Evolutionary conservation across 2,888 invertebrate species (phyloP).

Genomic region (Pandemis corylana): DNA sequence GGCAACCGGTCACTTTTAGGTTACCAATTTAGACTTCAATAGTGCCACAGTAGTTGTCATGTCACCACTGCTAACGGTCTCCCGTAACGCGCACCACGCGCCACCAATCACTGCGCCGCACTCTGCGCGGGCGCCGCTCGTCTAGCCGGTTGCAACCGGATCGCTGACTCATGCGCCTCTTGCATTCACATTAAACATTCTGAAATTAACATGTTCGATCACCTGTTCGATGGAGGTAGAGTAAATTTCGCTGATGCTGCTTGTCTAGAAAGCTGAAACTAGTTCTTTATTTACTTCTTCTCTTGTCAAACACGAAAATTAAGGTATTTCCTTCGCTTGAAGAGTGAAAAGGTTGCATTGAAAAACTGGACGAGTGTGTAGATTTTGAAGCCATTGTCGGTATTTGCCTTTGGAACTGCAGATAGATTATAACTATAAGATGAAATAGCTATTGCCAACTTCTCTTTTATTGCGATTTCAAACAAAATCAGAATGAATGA

Average conservation of each 20-base stretch:
- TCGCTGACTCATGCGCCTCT: conserved; percentile 59
- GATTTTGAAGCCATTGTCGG: background rate
- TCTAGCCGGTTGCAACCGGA: conserved; percentile 65
- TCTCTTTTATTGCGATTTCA: background rate
- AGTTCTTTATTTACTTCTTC: background rate
- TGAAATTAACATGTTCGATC: background rate
- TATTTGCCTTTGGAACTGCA: background rate
- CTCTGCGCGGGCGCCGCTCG: conserved; percentile 58
- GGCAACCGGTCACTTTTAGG: too few relatives aligned
- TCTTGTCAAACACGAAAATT: background rate
- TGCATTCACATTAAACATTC: conserved; percentile 4
- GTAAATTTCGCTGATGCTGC: background rate
- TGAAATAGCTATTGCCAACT: background rate
- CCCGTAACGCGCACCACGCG: conserved; percentile 26
- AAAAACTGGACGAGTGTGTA: background rate
- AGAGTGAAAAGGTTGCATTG: background rate
- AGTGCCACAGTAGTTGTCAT: background rate
- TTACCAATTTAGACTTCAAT: background rate
- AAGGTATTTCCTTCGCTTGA: background rate
- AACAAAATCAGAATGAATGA: background rate
- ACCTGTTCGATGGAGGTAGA: background rate
- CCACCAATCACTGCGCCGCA: conserved; percentile 28
- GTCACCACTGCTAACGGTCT: conserved; percentile 7
- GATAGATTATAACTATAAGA: background rate
- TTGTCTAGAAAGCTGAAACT: background rate